Evolutionary conservation across 2,888 invertebrate species (phyloP), one percentile per base, ranked within the genome.

Genomic region (Notodonta dromedarius): DNA sequence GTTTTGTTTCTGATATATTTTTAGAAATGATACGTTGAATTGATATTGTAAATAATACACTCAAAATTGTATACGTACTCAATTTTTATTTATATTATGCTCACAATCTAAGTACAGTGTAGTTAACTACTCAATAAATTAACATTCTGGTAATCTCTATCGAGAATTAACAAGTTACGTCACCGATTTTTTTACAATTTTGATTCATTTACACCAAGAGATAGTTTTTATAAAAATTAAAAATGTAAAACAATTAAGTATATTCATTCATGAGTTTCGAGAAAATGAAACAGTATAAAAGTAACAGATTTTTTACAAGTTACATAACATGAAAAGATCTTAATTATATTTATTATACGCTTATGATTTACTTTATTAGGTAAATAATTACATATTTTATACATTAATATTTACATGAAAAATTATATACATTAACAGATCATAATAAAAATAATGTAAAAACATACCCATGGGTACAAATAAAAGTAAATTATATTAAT

Each of bases 61-160:
- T 8, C 0, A 16, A 16, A 14, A 61, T 24, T 67, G 66, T 69
- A 70, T 83, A 83, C 78, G 81, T 90, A 86, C 84, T 89, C 80
- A 86, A 84, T 87, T 85, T 88, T 89, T 88, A 85, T 88, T 87
- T 80, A 80, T 85, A 86, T 85, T 86, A 89, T 91, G 85, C 88
- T 87, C 90, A 90, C 90, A 90, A 89, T 90, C 91, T 91, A 92
- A 88, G 82, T 90, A 90, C 86, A 90, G 84, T 90, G 89, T 87
- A 84, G 84, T 83, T 85, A 84, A 76, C 88, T 91, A 92, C 83
- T 75, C 79, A 90, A 91, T 90, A 90, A 91, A 91, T 91, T 85
- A 91, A 87, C 79, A 80, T 81, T 68, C 80, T 85, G 85, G 80
- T 85, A 85, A 84, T 85, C 77, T 83, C 82, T 85, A 87, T 84